These are phyloP conservation scores for Conger conger DNA, from an alignment of 2,113 vertebrate genomes.

Conservation along the genomic window DNA sequence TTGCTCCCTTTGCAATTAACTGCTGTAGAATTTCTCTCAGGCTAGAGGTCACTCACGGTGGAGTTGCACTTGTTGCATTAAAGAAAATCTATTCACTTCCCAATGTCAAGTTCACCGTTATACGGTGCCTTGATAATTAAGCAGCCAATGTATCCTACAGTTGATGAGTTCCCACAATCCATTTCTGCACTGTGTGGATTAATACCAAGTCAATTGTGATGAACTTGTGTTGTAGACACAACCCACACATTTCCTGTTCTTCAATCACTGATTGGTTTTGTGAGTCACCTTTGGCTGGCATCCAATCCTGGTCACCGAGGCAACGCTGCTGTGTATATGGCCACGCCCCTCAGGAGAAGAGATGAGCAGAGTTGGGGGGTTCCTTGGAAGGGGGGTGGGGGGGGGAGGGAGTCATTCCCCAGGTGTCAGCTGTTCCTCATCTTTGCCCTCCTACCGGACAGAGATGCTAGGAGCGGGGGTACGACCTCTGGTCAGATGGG, in stretches of 20 bases:
- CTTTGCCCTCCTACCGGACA: conserved; percentile 46
- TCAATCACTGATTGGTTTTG: too few relatives aligned
- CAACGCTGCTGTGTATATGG: conserved; percentile 41
- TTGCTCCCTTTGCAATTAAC: background rate
- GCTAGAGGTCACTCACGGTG: background rate
- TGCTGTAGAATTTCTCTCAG: background rate
- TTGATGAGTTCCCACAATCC: background rate
- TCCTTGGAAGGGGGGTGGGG: conserved; percentile 35
- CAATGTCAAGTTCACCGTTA: background rate
- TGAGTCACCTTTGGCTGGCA: too few relatives aligned
- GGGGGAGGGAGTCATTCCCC: conserved; percentile 44
- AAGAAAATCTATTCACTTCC: background rate
- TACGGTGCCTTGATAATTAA: background rate
- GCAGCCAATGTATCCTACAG: background rate
- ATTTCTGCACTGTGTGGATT: background rate
- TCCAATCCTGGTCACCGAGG: background rate
- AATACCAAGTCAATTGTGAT: background rate
- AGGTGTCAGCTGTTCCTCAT: conserved; percentile 68
- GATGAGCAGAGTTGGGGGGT: conserved; percentile 39
- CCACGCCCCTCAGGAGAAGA: conserved; percentile 50
- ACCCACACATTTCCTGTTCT: too few relatives aligned
- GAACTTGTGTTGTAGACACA: background rate
- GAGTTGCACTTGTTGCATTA: background rate
- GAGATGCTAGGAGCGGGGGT: conserved; percentile 41
- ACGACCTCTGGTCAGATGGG: conserved; percentile 18